Conservation (phyloP, 2,113 vertebrate species). For the Chiloscyllium plagiosum region DNA sequence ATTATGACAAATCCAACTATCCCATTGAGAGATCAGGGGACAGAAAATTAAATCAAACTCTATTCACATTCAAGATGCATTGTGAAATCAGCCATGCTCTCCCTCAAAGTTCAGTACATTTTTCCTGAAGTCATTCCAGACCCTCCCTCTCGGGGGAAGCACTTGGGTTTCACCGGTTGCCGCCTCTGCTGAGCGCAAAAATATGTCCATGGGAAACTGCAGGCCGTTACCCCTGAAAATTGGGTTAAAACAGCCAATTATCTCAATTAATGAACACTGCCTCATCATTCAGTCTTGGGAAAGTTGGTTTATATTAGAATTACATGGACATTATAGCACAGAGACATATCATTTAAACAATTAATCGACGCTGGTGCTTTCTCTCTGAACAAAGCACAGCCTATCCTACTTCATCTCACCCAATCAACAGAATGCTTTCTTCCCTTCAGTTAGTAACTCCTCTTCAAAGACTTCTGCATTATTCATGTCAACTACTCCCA, state of each 20-base stretch:
- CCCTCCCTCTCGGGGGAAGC: neutral
- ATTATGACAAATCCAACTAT: neutral
- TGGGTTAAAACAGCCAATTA: neutral
- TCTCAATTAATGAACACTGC: neutral
- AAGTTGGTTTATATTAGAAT: neutral
- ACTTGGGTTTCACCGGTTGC: too few relatives aligned
- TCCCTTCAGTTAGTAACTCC: neutral
- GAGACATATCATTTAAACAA: neutral
- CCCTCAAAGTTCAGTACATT: neutral
- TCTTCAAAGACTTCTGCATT: neutral
- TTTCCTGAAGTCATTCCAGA: too few relatives aligned
- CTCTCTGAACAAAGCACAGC: neutral
- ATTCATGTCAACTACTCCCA: neutral
- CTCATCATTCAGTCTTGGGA: neutral
- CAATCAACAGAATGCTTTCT: neutral
- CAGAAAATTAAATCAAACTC: neutral
- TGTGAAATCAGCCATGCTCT: neutral
- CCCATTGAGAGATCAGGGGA: neutral
- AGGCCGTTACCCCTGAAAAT: neutral
- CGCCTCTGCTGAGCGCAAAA: neutral
- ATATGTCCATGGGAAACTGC: neutral
- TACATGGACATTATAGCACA: neutral
- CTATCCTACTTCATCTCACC: neutral
- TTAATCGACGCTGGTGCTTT: neutral
- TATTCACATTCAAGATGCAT: neutral